Percentiles rank a stretch among this genome's conserved stretches.
Evolutionary conservation across 2,888 invertebrate species (phyloP).

Genomic region (Actias luna): DNA sequence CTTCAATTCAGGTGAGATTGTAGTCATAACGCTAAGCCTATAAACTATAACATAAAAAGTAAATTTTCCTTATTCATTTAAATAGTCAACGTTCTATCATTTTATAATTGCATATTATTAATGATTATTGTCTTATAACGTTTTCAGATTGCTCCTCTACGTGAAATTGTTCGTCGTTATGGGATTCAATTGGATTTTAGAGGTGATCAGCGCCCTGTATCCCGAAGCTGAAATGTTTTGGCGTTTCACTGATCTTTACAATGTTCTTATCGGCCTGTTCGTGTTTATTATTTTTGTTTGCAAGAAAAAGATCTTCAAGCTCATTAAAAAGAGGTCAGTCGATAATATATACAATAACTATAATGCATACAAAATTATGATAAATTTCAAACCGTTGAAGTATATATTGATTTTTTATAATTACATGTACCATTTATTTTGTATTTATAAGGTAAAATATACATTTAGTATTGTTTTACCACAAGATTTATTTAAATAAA

Average conservation of each 20-base stretch:
- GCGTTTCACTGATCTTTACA: slow-evolving; percentile 84
- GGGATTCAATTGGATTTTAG: slow-evolving; percentile 89
- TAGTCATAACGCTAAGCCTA: too few relatives aligned
- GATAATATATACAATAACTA: not conserved
- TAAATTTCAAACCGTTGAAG: not conserved
- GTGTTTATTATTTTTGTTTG: slow-evolving; percentile 89
- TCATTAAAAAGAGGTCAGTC: slow-evolving; percentile 82
- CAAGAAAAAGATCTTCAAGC: slow-evolving; percentile 84
- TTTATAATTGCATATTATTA: not conserved
- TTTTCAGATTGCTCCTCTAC: slow-evolving; percentile 84
- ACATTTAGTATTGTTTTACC: too few relatives aligned
- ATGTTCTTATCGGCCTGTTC: slow-evolving; percentile 85
- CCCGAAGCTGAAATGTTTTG: slow-evolving; percentile 74
- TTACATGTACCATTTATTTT: too few relatives aligned
- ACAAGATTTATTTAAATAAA: too few relatives aligned
- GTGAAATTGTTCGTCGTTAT: slow-evolving; percentile 87
- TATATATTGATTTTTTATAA: too few relatives aligned
- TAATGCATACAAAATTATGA: not conserved
- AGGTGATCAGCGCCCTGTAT: slow-evolving; percentile 84
- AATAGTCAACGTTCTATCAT: not conserved
- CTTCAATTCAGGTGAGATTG: too few relatives aligned
- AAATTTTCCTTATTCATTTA: not conserved
- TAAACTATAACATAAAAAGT: too few relatives aligned
- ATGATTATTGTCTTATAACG: not conserved
- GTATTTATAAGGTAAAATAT: too few relatives aligned